These are phyloP conservation scores for Luehdorfia chinensis DNA, from an alignment of 1,140 invertebrate genomes.

Conservation along the genomic window DNA sequence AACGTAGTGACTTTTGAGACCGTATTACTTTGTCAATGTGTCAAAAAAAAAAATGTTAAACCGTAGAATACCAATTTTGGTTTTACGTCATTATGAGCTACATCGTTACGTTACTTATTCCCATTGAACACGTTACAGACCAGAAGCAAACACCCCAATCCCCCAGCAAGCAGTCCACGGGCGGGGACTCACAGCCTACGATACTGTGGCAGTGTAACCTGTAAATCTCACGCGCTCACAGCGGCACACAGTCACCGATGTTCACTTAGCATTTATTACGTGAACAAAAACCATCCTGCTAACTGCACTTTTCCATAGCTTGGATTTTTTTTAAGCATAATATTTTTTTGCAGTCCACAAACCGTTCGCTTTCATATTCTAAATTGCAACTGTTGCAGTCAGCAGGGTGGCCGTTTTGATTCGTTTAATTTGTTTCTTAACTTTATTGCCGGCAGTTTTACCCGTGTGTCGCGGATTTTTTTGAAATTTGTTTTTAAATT, in stretches of 20 bases:
- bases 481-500: slow-evolving; percentile 44
- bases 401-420: slow-evolving; percentile 35
- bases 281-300: slow-evolving; percentile 38
- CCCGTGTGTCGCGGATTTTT: slow-evolving; percentile 50
- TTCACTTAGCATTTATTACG: neutral
- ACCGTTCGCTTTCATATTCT: neutral
- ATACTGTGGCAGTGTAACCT: slow-evolving; percentile 98
- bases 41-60: no score
- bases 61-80: no score
- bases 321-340: neutral
- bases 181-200: slow-evolving; percentile 95
- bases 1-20: no score
- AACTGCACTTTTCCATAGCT: slow-evolving; percentile 19
- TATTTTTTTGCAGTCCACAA: slow-evolving; percentile 10
- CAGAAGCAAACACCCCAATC: slow-evolving; percentile 88
- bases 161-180: slow-evolving; percentile 82
- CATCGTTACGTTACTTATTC: neutral
- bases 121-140: slow-evolving; percentile 80
- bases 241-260: slow-evolving; percentile 20
- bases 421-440: slow-evolving; percentile 44
- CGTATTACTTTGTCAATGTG: no score
- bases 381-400: slow-evolving; percentile 20
- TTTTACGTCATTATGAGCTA: no score
- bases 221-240: slow-evolving; percentile 76
- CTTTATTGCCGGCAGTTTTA: slow-evolving; percentile 20